Conservation (phyloP, 2,113 vertebrate species). For the Dipodomys spectabilis region DNA sequence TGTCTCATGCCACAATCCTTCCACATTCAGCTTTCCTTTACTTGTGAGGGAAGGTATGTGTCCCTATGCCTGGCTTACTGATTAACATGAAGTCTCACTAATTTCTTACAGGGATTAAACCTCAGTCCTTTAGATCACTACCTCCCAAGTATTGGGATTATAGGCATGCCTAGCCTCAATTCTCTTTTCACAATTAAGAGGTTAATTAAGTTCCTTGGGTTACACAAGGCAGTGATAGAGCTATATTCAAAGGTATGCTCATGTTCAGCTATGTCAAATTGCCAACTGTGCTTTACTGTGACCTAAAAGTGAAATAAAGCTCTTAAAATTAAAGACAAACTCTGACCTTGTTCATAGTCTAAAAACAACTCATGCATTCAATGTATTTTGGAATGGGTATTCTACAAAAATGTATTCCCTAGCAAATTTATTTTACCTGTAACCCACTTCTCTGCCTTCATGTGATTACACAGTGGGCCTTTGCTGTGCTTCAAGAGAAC, state of each 20-base stretch:
- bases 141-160: no score
- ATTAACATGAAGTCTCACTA: no score
- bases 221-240: background rate
- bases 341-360: slow-evolving; percentile 7
- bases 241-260: no score
- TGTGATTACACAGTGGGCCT: background rate
- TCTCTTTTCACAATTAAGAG: background rate
- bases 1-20: no score
- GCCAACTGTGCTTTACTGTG: background rate
- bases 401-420: background rate
- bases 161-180: no score
- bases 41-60: no score
- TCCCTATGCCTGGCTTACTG: no score
- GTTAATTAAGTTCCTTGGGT: background rate
- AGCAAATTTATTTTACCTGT: background rate
- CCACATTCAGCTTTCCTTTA: no score
- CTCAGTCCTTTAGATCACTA: no score
- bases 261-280: background rate
- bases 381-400: background rate
- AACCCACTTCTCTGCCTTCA: background rate
- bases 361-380: background rate
- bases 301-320: background rate
- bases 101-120: no score
- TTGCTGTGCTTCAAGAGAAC: background rate
- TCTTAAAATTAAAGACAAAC: slow-evolving; percentile 11